These are phyloP conservation scores for Brachionus paranguensis DNA, from an alignment of 1,140 invertebrate species.

Conservation along the genomic window DNA sequence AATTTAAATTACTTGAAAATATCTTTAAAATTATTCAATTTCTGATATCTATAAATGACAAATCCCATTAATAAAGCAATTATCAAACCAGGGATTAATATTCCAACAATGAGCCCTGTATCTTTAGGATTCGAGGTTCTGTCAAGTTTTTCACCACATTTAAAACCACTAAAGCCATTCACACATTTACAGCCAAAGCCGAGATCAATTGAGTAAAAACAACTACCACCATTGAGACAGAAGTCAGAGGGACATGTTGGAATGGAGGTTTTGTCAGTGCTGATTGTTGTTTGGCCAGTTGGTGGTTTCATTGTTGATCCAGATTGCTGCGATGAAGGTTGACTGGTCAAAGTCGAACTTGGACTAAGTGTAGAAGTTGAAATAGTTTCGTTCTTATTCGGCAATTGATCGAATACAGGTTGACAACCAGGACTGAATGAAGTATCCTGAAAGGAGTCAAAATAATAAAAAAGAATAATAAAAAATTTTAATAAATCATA, in stretches of 20 bases:
- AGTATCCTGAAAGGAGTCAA: not conserved
- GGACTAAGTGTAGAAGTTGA: not conserved
- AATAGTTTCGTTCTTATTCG: not conserved
- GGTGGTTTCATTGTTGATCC: not conserved
- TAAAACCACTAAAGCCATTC: conserved; percentile 46
- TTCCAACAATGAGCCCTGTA: not conserved
- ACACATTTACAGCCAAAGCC: conserved; percentile 47
- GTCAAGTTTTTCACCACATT: conserved; percentile 44
- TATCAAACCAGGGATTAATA: conserved; percentile 7
- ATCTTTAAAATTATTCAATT: not conserved
- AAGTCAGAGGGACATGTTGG: not conserved
- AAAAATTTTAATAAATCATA: not conserved
- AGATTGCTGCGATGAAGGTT: not conserved
- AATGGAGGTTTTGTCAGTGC: not conserved
- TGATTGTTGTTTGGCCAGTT: not conserved
- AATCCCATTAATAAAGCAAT: not conserved
- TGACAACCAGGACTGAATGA: not conserved
- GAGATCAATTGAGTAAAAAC: conserved; percentile 42
- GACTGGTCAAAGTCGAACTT: not conserved
- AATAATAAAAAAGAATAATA: not conserved
- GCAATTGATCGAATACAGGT: not conserved
- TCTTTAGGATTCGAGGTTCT: not conserved
- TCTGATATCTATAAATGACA: conserved; percentile 10
- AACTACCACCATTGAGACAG: conserved; percentile 18
- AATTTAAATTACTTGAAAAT: conserved; percentile 10